phyloP scores from a whole-genome alignment of 2,113 vertebrate species.

The Symphodus melops region DNA sequence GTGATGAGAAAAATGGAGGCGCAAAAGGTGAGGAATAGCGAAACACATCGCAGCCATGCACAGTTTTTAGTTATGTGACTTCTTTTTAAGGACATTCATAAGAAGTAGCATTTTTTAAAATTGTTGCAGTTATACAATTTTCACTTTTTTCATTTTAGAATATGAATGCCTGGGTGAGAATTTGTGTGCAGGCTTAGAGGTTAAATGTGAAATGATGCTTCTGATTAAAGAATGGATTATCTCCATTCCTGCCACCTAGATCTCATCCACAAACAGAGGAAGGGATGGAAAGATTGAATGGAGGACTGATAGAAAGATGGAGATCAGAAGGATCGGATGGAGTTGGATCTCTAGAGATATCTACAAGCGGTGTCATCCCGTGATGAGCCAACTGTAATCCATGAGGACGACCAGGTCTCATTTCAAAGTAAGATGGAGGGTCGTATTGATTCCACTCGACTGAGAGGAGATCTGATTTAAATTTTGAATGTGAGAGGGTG shows the following conservation, averaged over 20 bases:
- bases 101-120: not conserved
- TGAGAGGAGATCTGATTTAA: slow-evolving; percentile 94
- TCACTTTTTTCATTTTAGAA: too few species aligned
- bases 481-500: slow-evolving; percentile 80
- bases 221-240: slow-evolving; percentile 70
- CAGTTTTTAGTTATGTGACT: slow-evolving; percentile 26
- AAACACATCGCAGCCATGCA: slow-evolving; percentile 43
- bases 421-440: slow-evolving; percentile 95
- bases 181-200: slow-evolving; percentile 17
- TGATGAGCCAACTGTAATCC: slow-evolving; percentile 76
- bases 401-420: slow-evolving; percentile 84
- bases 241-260: slow-evolving; percentile 9
- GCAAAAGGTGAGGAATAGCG: slow-evolving; percentile 67
- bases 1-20: slow-evolving; percentile 70
- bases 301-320: slow-evolving; percentile 42
- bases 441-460: slow-evolving; percentile 92
- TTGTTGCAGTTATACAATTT: not conserved
- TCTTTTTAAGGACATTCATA: slow-evolving; percentile 20
- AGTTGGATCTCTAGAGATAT: slow-evolving; percentile 79
- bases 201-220: slow-evolving; percentile 50
- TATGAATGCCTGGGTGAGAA: not conserved
- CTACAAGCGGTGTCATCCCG: slow-evolving; percentile 64
- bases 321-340: slow-evolving; percentile 68
- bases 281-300: slow-evolving; percentile 25
- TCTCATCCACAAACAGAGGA: slow-evolving; percentile 13